Evolutionary conservation across 1,140 invertebrate species (phyloP).

Genomic region (Dreissena rostriformis): DNA sequence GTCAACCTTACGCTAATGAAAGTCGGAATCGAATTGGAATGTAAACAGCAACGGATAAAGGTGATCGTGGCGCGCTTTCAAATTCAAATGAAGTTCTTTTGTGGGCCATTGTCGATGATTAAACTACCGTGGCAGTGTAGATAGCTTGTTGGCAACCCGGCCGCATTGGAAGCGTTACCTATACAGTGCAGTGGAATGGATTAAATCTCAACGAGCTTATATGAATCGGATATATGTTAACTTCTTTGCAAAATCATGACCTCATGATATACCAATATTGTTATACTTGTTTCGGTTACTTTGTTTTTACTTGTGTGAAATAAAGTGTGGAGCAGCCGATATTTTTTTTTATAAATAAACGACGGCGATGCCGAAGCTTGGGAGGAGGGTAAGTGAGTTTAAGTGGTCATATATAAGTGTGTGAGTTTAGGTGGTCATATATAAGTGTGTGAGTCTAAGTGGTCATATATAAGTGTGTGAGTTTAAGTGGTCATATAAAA

Average conservation of each 20-base stretch:
- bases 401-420: neutral
- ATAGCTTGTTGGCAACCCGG: conserved; percentile 46
- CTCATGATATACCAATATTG: conserved; percentile 4
- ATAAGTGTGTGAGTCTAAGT: too few relatives aligned
- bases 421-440: too few relatives aligned
- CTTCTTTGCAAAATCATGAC: conserved; percentile 27
- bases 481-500: too few relatives aligned
- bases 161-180: conserved; percentile 12
- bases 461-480: neutral
- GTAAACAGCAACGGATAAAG: conserved; percentile 53
- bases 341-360: neutral
- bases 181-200: conserved; percentile 27
- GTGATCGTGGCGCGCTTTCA: conserved; percentile 36
- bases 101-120: conserved; percentile 37
- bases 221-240: too few relatives aligned
- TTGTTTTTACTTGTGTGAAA: conserved; percentile 22
- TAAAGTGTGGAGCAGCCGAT: neutral
- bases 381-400: conserved; percentile 38
- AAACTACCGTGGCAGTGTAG: conserved; percentile 34
- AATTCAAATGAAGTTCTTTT: conserved; percentile 53
- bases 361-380: conserved; percentile 33
- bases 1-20: conserved; percentile 29
- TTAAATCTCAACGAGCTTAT: conserved; percentile 10
- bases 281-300: neutral
- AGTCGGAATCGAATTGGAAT: conserved; percentile 29